Percentiles rank a stretch among this genome's conserved stretches.
These are phyloP conservation scores for Rhinoptilus africanus DNA, from an alignment of 2,113 vertebrate species.

Conservation along the genomic window DNA sequence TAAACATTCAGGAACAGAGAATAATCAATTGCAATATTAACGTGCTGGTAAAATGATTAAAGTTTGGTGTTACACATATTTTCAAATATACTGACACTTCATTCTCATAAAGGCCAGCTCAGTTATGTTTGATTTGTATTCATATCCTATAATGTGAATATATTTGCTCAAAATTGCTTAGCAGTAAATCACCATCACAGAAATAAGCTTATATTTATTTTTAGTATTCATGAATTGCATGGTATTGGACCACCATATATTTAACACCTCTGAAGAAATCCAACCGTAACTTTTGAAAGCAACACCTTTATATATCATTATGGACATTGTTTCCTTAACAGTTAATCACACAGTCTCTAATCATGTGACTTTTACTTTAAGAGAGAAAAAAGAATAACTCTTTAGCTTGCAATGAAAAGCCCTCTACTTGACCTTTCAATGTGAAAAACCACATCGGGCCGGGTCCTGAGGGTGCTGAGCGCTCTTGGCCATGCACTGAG, in stretches of 20 bases:
- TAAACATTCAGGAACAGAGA: conserved; percentile 29
- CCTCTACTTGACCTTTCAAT: conserved; percentile 70
- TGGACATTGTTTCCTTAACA: conserved; percentile 73
- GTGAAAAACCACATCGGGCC: not conserved
- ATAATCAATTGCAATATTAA: conserved; percentile 61
- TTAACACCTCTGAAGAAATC: conserved; percentile 72
- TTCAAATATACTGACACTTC: conserved; percentile 74
- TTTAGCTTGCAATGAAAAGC: conserved; percentile 65
- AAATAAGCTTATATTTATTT: conserved; percentile 77
- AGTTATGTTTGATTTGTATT: conserved; percentile 75
- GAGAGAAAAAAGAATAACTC: conserved; percentile 68
- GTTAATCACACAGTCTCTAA: conserved; percentile 73
- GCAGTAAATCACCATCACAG: conserved; percentile 76
- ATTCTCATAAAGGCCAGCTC: conserved; percentile 75
- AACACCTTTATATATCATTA: conserved; percentile 76
- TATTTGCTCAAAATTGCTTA: conserved; percentile 77
- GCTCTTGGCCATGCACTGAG: not conserved
- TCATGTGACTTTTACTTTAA: conserved; percentile 71
- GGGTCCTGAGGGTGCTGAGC: conserved; percentile 20
- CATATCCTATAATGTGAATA: conserved; percentile 74
- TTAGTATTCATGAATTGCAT: conserved; percentile 75
- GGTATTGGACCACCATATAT: conserved; percentile 73
- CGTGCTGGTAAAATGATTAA: conserved; percentile 70
- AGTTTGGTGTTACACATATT: conserved; percentile 67
- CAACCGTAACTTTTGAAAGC: conserved; percentile 72